Base-by-base conservation (phyloP, 2,113 vertebrate genomes). In the Calidris pygmaea region DNA sequence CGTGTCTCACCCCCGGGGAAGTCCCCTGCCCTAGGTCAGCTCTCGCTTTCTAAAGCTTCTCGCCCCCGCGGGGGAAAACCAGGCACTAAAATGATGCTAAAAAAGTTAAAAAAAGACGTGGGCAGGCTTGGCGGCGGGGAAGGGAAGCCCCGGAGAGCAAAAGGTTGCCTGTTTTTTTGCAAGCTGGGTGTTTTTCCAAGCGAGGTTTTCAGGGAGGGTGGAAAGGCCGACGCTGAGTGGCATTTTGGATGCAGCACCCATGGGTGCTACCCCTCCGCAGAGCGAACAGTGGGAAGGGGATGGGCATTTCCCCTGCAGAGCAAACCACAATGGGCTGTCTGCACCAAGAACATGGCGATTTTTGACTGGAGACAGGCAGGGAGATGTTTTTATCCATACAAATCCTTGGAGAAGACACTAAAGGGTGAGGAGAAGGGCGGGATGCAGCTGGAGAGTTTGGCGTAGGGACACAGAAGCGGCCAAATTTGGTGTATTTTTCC, bases 261-360 rank as follows among this genome's bases (percentile, higher is more conserved):
- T 37, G 71, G 66, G 72, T 56, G 66, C 26, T 66, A n/a, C n/a
- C 32, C 29, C 60, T 86, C 62, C 0, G 0, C 59, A 48, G 41
- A 56, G 48, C 27, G 17, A 43, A 30, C 0, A 24, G 77, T 26
- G 32, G 48, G 60, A 63, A 87, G 37, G 32, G 62, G 43, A 16
- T 8, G 0, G 12, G 24, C 32, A 30, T 62, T 80, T 66, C 11
- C n/a, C 39, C 45, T 2, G 2, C 27, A 47, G 63, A 90, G 10
- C 9, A 9, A 55, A 27, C 19, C 39, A 14, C 26, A 20, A 59
- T 6, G 32, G 56, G 37, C 50, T 74, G 24, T 34, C 22, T 12
- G n/a, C 37, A 45, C 45, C 0, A 0, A 30, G 27, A 55, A 50
- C 24, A 59, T 0, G 0, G 39, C 1, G 9, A 26, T n/a, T 52